Evolutionary conservation across 1,140 invertebrate species (phyloP), one percentile per base, ranked within the genome.

Genomic region (Drosophila eugracilis): DNA sequence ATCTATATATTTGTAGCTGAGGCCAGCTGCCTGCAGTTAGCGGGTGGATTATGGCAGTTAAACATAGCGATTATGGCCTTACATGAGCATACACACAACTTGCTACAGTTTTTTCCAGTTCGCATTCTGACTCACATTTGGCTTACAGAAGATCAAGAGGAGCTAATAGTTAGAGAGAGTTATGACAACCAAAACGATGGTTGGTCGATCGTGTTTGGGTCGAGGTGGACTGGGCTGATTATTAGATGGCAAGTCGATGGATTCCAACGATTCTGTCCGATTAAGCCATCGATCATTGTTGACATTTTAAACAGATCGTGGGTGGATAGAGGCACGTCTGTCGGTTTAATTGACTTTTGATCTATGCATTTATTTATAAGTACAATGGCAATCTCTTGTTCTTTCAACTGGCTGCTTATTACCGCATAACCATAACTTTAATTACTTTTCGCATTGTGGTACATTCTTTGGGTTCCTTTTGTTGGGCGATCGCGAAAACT

Each of bases 51-150:
- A 70, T 36, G 55, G 45, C 60, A 66, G 65, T 57, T 57, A 70
- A 52, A 26, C 65, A 70, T 4, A 28, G 32, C 52, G 44, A 75
- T 84, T 81, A 54, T 85, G 80, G 26, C 66, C 73, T 74, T 77
- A 81, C 85, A 86, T 80, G 81, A 22, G 17, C 45, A 44, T 24
- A 24, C 45, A 44, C 19, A 24, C 37, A 50, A 66, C 28, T 41
- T 85, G 80, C 72, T 86, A 85, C 80, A 86, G 59, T 85, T 85
- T 81, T n/a, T n/a, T n/a, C n/a, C n/a, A 58, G 54, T 66, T 63
- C 59, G 60, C 58, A 52, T 76, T 84, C 47, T 73, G 69, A 50
- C 22, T 63, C 60, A 52, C 6, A 26, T 47, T 42, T n/a, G 15
- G 62, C 9, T 15, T 22, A 45, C 17, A n/a, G 32, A 58, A 71